Evolutionary conservation across 2,797 vertebrate genomes (phyloP).

Genomic region (Rhincodon typus): DNA sequence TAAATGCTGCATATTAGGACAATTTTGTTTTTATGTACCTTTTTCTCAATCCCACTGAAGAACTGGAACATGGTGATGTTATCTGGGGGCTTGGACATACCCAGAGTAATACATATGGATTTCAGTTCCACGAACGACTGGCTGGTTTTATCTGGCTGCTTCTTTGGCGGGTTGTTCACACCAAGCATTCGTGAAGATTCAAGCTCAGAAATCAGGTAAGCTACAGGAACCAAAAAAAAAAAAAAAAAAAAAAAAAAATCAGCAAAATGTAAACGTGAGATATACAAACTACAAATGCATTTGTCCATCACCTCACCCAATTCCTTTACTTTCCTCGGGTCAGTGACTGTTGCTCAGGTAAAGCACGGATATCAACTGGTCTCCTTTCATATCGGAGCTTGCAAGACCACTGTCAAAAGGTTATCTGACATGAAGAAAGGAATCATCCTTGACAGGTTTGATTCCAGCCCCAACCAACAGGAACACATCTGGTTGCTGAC

Average conservation of each 20-base stretch:
- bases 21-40: constrained; percentile 56
- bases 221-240: constrained; percentile 50
- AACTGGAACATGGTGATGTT: constrained; percentile 99
- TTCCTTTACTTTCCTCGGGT: background rate
- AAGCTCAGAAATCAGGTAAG: constrained; percentile 92
- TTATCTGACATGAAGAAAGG: background rate
- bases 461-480: background rate
- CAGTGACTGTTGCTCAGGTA: background rate
- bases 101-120: constrained; percentile 86
- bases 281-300: background rate
- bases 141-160: constrained; percentile 71
- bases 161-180: constrained; percentile 77
- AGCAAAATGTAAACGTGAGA: background rate
- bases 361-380: background rate
- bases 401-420: background rate
- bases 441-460: background rate
- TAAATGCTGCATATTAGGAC: background rate
- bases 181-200: constrained; percentile 89
- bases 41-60: constrained; percentile 98
- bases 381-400: background rate
- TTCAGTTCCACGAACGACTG: constrained; percentile 88
- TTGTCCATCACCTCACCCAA: background rate
- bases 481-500: background rate
- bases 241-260: background rate
- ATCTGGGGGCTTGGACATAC: constrained; percentile 96